Evolutionary conservation across 2,888 invertebrate species (phyloP), one percentile per base, ranked within the genome.

Genomic region (Diarsia rubi): DNA sequence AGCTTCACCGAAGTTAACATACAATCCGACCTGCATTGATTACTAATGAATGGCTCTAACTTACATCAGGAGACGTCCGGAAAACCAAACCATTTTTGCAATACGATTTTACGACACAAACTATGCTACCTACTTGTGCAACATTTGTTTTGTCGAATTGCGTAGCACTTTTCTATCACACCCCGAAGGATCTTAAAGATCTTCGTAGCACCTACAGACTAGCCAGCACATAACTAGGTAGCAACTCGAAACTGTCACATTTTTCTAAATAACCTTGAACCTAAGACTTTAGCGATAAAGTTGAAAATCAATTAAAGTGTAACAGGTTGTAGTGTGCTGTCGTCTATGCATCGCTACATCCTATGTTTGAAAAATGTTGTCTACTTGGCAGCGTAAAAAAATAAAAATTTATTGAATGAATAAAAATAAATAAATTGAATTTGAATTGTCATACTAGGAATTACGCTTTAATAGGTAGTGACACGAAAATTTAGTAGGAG

Each of bases 21-120:
- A 49, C 63, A 70, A 64, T 31, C 76, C 31, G 42, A 76, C 76
- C 47, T 64, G 70, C 70, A 49, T 64, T 47, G 63, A 59, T 70
- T 76, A 44, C 1, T 63, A 77, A 77, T 76, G 63, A 70, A 63
- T 70, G 54, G 47, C 21, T 52, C 24, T 27, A 42, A 66, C 66
- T 54, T 66, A 66, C 66, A 45, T 54, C n/a, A 66, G n/a, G 19
- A 44, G 27, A n/a, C 44, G 27, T 2, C 11, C 4, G 16, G 44
- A 65, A 27, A 44, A 31, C 31, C 31, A 52, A n/a, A 44, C n/a
- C 14, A 21, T n/a, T 54, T 70, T 44, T 54, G 44, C n/a, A 69
- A 54, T 69, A n/a, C n/a, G 19, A 54, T 5, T 44, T 44, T 69
- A 31, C n/a, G n/a, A 54, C 9, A 54, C 27, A 54, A 19, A 44